Percentiles rank a stretch among this genome's conserved stretches.
Conservation (phyloP, 1,140 invertebrate species). For the Harlomillsia oculata region DNA sequence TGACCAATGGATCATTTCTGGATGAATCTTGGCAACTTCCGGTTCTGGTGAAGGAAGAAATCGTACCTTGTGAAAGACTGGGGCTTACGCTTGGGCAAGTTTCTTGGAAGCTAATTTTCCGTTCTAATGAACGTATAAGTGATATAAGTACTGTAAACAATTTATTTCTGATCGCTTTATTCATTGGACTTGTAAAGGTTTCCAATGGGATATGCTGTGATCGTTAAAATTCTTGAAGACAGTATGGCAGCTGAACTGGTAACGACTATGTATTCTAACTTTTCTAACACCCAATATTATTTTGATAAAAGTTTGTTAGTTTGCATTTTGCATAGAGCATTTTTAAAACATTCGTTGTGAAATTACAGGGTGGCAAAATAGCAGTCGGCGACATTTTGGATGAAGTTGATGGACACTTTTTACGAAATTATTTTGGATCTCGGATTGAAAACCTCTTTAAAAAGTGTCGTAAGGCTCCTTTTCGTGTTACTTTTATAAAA, state of each 20-base stretch:
- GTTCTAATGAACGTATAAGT: too few species aligned
- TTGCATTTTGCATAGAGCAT: background rate
- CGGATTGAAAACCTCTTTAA: constrained; percentile 27
- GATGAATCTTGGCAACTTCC: constrained; percentile 35
- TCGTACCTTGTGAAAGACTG: constrained; percentile 30
- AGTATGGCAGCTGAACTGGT: constrained; percentile 33
- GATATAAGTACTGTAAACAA: background rate
- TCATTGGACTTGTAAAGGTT: too few species aligned
- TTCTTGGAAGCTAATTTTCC: too few species aligned
- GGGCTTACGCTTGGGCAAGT: constrained; percentile 27
- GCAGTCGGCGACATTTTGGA: constrained; percentile 32
- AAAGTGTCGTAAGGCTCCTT: constrained; percentile 24
- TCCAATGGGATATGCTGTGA: constrained; percentile 32
- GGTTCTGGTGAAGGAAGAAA: constrained; percentile 20
- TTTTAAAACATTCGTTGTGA: background rate
- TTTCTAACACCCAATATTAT: background rate
- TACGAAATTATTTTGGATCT: constrained; percentile 26
- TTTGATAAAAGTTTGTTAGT: background rate
- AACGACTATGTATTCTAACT: background rate
- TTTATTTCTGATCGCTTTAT: background rate
- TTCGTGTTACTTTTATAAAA: constrained; percentile 22
- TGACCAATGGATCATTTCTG: constrained; percentile 30
- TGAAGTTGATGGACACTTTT: constrained; percentile 28
- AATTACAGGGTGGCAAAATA: constrained; percentile 17
- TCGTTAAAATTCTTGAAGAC: constrained; percentile 28